Evolutionary conservation across 2,888 invertebrate species (phyloP).

Genomic region (Leptopterna dolabrata): DNA sequence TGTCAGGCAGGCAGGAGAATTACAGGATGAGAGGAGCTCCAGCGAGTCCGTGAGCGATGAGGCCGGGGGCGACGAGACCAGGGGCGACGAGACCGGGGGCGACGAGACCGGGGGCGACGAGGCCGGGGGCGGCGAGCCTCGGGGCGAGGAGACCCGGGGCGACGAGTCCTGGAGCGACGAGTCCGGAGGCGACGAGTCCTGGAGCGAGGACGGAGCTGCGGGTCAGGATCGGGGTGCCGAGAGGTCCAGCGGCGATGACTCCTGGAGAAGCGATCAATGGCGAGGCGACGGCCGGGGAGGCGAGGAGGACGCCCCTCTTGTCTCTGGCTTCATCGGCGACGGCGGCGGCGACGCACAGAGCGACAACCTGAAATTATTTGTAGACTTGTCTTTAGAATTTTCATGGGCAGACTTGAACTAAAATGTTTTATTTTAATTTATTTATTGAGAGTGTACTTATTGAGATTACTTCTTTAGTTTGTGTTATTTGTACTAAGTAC

Average conservation of each 20-base stretch:
- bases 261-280: neutral
- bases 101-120: constrained; percentile 11
- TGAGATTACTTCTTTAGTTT: no score
- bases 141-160: constrained; percentile 31
- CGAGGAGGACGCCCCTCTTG: constrained; percentile 31
- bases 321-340: constrained; percentile 11
- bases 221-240: neutral
- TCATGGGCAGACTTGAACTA: no score
- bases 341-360: constrained; percentile 38
- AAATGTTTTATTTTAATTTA: no score
- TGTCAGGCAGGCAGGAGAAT: neutral
- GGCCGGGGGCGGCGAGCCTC: neutral
- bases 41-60: constrained; percentile 28
- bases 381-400: no score
- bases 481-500: no score
- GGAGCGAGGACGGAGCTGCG: neutral
- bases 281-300: constrained; percentile 3
- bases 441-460: no score
- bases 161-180: constrained; percentile 15
- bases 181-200: constrained; percentile 8
- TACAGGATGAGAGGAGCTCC: neutral
- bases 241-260: neutral
- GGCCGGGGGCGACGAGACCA: constrained; percentile 19
- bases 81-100: neutral
- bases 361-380: constrained; percentile 34